Evolutionary conservation across 2,797 vertebrate species (phyloP), one percentile per base, ranked within the genome.

Genomic region (Buceros bicornis): DNA sequence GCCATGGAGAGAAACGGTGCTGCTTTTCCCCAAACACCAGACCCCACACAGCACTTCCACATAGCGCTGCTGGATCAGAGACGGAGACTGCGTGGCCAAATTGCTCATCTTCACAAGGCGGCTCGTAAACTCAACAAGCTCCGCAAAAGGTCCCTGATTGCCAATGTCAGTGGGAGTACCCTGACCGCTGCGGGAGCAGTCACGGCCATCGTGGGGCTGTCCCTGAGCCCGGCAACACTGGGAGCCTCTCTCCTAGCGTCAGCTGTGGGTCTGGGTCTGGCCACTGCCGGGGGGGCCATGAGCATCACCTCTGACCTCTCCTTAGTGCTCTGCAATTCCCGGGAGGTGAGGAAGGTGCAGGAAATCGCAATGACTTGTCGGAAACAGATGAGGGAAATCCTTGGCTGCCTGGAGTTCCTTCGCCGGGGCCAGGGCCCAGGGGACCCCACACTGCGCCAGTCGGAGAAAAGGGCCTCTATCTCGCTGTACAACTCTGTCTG

Each of bases 351-450:
- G 70, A 93, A 94, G 89, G 98, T 98, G 83, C 98, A 98, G 94
- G 97, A 98, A 96, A 98, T 98, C 6, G 97, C 97, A 3, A 45
- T 77, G 89, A 84, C 94, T 93, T 98, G 98, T 93, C 95, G 95
- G 96, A 97, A 97, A 76, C 98, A 98, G 95, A 97, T 98, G 97
- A 98, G 96, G 45, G 98, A 98, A 96, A 95, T 98, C n/a, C 95
- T 98, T 3, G 25, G 97, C 76, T 97, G 97, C 93, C 91, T 98
- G 35, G 98, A 98, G 86, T 97, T 97, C 92, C 95, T 98, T 17
- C 97, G 91, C 40, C 82, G 93, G 16, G 80, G 96, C n/a, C 97
- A 97, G 61, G 97, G 97, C 58, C 88, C 97, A 0, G 95, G 95
- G 4, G 98, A 98, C 84, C 95, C 92, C 33, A 81, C 56, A 2